phyloP scores from a whole-genome alignment of 2,113 vertebrate species.

The Oophaga pumilio region DNA sequence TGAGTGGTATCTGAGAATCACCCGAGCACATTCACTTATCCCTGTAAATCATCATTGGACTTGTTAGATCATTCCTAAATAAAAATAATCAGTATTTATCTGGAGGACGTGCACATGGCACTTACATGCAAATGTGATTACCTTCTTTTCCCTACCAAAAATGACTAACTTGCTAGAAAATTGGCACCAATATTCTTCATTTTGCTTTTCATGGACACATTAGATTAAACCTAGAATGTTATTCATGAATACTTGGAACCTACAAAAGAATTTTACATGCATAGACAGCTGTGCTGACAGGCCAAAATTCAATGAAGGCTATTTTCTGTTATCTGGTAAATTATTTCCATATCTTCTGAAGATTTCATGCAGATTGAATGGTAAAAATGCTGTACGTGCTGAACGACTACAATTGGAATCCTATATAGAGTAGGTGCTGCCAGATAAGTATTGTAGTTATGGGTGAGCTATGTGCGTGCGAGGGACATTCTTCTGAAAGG shows the following conservation, averaged over 20 bases:
- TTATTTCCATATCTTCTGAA: neutral
- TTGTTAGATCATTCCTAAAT: constrained; percentile 4
- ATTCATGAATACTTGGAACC: neutral
- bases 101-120: neutral
- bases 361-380: neutral
- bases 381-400: neutral
- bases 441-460: neutral
- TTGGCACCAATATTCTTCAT: neutral
- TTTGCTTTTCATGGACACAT: neutral
- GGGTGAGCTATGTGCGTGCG: neutral
- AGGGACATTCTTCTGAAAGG: neutral
- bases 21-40: too few species aligned
- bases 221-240: neutral
- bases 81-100: neutral
- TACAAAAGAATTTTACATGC: neutral
- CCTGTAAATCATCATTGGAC: too few species aligned
- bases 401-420: neutral
- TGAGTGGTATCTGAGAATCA: too few species aligned
- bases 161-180: neutral
- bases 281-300: neutral
- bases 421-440: neutral
- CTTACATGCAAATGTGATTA: constrained; percentile 28
- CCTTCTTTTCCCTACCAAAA: neutral
- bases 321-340: constrained; percentile 11
- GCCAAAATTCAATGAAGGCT: neutral